Evolutionary conservation across 2,797 vertebrate genomes (phyloP).

Genomic region (Gadopsis bispinosus): DNA sequence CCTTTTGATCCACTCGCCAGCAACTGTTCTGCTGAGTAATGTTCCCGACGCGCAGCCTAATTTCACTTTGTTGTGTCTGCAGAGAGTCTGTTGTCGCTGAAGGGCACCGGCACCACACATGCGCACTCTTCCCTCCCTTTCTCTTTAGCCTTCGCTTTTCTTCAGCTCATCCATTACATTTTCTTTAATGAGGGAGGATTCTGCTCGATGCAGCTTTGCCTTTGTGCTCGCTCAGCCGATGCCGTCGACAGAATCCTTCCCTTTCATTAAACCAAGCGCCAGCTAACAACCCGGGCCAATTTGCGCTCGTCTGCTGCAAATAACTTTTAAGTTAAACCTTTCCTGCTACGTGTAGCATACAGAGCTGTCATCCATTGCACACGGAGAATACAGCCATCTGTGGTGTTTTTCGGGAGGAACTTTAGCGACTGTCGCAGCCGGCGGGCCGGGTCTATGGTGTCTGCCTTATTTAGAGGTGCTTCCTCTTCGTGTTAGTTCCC

Average conservation of each 20-base stretch:
- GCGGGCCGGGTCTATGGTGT: no score
- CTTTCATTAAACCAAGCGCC: not conserved
- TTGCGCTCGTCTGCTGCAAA: not conserved
- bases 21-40: slow-evolving; percentile 32
- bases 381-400: not conserved
- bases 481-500: no score
- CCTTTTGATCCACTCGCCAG: slow-evolving; percentile 44
- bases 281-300: not conserved
- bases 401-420: no score
- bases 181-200: not conserved
- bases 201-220: not conserved
- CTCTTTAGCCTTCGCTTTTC: not conserved
- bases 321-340: not conserved
- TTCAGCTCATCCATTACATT: not conserved
- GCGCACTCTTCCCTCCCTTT: not conserved
- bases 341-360: not conserved
- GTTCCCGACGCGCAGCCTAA: not conserved
- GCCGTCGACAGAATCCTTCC: not conserved
- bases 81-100: not conserved
- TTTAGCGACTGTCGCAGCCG: no score
- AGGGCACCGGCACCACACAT: not conserved
- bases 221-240: not conserved
- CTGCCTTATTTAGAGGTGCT: no score
- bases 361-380: not conserved
- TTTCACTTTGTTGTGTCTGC: slow-evolving; percentile 19